Conservation (phyloP, 2,113 vertebrate species). For the Oreotragus oreotragus region DNA sequence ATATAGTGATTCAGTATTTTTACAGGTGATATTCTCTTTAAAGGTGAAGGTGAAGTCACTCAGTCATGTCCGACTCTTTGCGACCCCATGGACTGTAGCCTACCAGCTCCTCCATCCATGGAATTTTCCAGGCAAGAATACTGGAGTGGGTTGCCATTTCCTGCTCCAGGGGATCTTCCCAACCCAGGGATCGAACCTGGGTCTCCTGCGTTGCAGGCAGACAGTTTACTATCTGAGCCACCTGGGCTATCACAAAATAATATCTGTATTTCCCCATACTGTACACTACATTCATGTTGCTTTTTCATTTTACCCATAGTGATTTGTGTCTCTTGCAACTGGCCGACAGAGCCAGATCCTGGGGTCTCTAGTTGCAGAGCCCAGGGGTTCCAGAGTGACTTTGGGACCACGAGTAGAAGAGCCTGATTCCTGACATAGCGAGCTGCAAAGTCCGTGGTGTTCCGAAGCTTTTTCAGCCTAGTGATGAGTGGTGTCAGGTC, state of each 20-base stretch:
- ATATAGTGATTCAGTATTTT: neutral
- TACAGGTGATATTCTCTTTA: neutral
- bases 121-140: no score
- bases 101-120: no score
- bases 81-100: no score
- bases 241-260: neutral
- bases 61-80: no score
- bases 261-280: accelerated
- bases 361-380: neutral
- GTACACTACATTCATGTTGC: neutral
- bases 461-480: neutral
- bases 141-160: no score
- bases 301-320: neutral
- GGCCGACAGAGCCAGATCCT: neutral
- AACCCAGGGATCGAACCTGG: no score
- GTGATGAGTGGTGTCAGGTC: neutral
- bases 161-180: no score
- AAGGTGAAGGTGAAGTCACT: no score
- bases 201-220: no score
- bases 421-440: neutral
- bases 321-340: neutral
- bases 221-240: no score
- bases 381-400: neutral
- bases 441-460: neutral
- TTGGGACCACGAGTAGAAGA: neutral